Evolutionary conservation across 2,797 vertebrate genomes (phyloP).

Genomic region (Merluccius polli): DNA sequence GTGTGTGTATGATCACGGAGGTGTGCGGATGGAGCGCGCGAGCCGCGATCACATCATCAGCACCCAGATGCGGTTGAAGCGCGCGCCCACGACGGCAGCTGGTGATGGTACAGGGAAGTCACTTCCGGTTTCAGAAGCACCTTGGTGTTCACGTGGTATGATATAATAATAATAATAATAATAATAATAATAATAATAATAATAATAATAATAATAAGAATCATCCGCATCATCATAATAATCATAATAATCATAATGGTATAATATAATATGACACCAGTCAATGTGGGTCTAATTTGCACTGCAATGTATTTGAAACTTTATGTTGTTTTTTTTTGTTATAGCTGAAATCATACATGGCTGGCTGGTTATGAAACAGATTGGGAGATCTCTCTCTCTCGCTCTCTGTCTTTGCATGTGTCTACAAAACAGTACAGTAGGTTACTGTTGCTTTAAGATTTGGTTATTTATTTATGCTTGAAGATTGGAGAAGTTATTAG

Average conservation of each 20-base stretch:
- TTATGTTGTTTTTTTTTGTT: neutral
- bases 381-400: neutral
- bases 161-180: too few relatives aligned
- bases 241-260: too few relatives aligned
- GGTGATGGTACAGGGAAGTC: constrained; percentile 17
- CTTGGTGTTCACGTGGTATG: too few relatives aligned
- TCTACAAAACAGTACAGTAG: neutral
- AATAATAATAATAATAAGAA: too few relatives aligned
- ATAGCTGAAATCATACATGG: neutral
- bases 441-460: neutral
- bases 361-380: neutral
- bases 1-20: constrained; percentile 21
- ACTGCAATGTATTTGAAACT: too few relatives aligned
- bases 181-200: too few relatives aligned
- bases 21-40: constrained; percentile 57
- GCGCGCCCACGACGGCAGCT: constrained; percentile 61
- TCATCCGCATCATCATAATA: too few relatives aligned
- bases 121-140: too few relatives aligned
- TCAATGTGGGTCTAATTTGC: neutral
- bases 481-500: too few relatives aligned
- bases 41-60: constrained; percentile 64
- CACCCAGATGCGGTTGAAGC: constrained; percentile 53
- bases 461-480: neutral
- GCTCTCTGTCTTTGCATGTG: neutral
- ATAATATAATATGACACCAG: too few relatives aligned